Evolutionary conservation across 2,113 vertebrate genomes (phyloP), one percentile per base, ranked within the genome.

Genomic region (Neotoma lepida): DNA sequence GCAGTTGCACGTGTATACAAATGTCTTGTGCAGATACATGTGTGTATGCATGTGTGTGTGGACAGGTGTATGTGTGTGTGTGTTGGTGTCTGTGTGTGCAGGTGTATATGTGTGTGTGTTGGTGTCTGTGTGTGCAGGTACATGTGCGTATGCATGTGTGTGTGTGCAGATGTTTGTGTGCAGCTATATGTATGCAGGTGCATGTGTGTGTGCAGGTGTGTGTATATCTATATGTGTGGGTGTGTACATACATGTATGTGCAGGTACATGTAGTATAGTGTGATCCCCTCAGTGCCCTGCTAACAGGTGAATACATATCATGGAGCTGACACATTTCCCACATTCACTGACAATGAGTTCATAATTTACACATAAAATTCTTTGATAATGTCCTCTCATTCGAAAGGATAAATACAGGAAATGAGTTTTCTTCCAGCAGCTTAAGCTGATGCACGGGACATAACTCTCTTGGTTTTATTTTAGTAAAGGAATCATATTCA

Each of bases 241-340:
- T n/a, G 18, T 14, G 9, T 2, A 4, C 0, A 4, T 51, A 22
- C 15, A 4, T 35, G 28, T 14, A 1, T 33, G 33, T 54, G 28
- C 7, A 20, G 17, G 33, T n/a, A 6, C 22, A 22, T 58, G 8
- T 84, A 18, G 14, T 24, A 4, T 22, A 51, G 17, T n/a, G 1
- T 15, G 1, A 2, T 26, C 4, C 44, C 6, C 68, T 41, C 3
- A 0, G 63, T 0, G n/a, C 3, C 4, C 20, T 3, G 10, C 9
- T 6, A 22, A 22, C 68, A 26, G 20, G 14, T 22, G 68, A 63
- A 26, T 0, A 4, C 6, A 0, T 0, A 15, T 6, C 1, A 4
- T 15, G 3, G 17, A 15, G 8, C 58, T 49, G 20, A 30, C 8
- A 9, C 17, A 63, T 17, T 7, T 22, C 22, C n/a, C 58, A 15